Percentiles rank a stretch among this genome's conserved stretches.
Conservation (phyloP, 2,113 vertebrate species). For the Microcebus murinus region DNA sequence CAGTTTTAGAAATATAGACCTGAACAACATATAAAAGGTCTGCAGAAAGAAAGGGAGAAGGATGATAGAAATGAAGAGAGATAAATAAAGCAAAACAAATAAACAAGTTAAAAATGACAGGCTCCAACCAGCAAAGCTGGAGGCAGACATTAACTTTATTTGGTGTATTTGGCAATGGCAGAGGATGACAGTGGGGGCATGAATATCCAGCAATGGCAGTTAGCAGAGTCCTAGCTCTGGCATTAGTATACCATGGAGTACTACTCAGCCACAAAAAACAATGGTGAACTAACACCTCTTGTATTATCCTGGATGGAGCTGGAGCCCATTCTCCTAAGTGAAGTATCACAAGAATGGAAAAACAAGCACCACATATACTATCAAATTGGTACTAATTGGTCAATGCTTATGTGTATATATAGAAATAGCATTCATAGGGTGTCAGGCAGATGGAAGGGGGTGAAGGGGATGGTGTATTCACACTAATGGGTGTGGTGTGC, state of each 20-base stretch:
- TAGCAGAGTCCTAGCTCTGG: neutral
- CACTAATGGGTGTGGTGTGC: no score
- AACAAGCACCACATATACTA: no score
- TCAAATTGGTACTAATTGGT: no score
- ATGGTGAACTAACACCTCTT: no score
- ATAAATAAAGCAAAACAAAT: neutral
- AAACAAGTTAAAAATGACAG: neutral
- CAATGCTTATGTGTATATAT: no score
- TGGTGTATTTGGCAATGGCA: neutral
- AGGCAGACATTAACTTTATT: neutral
- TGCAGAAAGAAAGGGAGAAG: neutral
- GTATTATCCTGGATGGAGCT: no score
- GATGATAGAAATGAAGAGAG: neutral
- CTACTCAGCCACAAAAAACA: no score
- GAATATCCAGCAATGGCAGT: neutral
- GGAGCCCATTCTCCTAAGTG: no score
- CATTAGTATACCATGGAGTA: neutral
- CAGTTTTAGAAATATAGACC: conserved; percentile 11
- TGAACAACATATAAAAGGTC: neutral
- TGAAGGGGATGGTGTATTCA: no score
- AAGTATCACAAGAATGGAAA: no score
- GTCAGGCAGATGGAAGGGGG: no score
- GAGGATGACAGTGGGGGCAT: neutral
- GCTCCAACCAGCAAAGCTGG: neutral
- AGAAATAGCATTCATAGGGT: no score